Evolutionary conservation across 2,888 invertebrate species (phyloP).

Genomic region (Cancer borealis): DNA sequence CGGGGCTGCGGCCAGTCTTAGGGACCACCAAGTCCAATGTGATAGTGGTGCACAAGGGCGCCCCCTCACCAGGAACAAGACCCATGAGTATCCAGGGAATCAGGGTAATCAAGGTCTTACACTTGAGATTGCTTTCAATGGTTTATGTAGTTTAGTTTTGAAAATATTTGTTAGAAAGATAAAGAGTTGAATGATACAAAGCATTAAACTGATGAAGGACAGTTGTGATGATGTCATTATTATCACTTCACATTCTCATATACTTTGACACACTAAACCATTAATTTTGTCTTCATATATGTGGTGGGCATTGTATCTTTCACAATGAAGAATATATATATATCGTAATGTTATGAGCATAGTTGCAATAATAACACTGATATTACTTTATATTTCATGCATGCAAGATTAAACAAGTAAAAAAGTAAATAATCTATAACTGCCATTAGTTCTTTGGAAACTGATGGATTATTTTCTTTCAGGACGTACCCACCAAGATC

Average conservation of each 20-base stretch:
- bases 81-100: constrained; percentile 69
- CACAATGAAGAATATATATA: neutral
- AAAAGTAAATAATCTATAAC: neutral
- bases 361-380: neutral
- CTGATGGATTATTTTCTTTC: neutral
- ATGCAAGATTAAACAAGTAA: neutral
- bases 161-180: neutral
- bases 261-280: neutral
- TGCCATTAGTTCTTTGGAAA: neutral
- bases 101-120: constrained; percentile 58
- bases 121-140: neutral
- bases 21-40: constrained; percentile 74
- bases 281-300: neutral
- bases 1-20: constrained; percentile 63
- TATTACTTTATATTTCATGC: neutral
- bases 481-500: constrained; percentile 75
- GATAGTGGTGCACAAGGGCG: constrained; percentile 76
- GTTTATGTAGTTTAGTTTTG: neutral
- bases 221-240: too few relatives aligned
- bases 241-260: neutral
- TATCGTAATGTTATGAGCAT: neutral
- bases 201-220: neutral
- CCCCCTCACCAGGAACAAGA: constrained; percentile 66
- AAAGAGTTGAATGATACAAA: neutral
- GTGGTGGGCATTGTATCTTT: neutral